Conservation (phyloP, 2,888 invertebrate genomes). For the Phengaris alcon region DNA sequence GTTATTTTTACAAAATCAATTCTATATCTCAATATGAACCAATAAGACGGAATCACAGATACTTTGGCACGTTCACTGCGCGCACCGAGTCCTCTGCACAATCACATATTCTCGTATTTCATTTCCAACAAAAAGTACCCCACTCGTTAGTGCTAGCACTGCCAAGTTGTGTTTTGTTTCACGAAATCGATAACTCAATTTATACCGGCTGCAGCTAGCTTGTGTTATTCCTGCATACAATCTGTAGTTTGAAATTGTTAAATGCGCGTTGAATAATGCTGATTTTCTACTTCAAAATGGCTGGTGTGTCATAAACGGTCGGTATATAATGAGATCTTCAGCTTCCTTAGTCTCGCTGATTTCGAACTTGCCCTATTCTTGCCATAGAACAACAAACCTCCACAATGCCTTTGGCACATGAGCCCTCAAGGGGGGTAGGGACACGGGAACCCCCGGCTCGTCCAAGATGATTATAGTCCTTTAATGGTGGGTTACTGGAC, state of each 20-base stretch:
- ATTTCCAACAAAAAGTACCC: not conserved
- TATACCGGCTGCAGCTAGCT: not conserved
- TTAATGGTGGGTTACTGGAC: no score
- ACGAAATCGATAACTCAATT: conserved; percentile 10
- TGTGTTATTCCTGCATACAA: not conserved
- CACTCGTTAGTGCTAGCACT: not conserved
- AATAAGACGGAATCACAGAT: not conserved
- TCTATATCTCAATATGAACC: not conserved
- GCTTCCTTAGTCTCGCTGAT: no score
- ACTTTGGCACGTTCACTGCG: not conserved
- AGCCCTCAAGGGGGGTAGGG: no score
- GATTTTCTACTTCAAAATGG: no score
- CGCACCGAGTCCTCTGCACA: not conserved
- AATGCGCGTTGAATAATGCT: no score
- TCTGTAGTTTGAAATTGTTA: not conserved
- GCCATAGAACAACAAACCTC: no score
- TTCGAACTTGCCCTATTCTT: no score
- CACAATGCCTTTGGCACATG: no score
- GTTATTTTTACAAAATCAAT: not conserved
- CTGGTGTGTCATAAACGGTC: no score
- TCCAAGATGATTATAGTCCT: no score
- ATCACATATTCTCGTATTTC: not conserved
- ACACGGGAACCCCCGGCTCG: no score
- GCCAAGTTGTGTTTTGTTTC: conserved; percentile 9
- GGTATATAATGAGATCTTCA: no score